Evolutionary conservation across 2,888 invertebrate species (phyloP).

Genomic region (Mythimna lalbum): DNA sequence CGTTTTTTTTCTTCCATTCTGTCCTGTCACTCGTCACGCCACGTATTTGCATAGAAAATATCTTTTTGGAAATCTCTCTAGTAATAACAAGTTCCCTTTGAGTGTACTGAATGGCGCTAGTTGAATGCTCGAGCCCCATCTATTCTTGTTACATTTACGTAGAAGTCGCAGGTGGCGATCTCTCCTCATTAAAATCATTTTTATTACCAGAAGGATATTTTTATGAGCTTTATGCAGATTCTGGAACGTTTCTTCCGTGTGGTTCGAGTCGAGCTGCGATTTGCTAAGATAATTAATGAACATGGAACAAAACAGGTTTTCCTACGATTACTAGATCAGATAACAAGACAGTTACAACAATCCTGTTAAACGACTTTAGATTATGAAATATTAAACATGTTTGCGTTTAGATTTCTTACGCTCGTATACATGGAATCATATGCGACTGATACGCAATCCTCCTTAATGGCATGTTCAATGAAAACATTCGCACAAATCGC

Average conservation of each 20-base stretch:
- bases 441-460: conserved; percentile 1
- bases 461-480: conserved; percentile 13
- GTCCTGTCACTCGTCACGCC: no score
- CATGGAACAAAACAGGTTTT: conserved; percentile 8
- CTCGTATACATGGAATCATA: conserved; percentile 21
- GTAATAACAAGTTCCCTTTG: conserved; percentile 4
- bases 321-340: conserved; percentile 7
- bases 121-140: conserved; percentile 3
- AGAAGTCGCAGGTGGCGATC: conserved; percentile 16
- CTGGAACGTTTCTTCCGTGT: background rate
- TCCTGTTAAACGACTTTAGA: conserved; percentile 16
- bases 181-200: conserved; percentile 2
- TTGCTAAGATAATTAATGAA: background rate
- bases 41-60: conserved; percentile 2
- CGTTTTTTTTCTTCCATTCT: no score
- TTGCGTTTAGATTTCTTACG: conserved; percentile 19
- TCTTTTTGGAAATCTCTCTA: background rate
- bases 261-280: background rate
- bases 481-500: conserved; percentile 35
- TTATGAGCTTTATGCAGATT: conserved; percentile 1
- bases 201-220: background rate
- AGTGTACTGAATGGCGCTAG: conserved; percentile 3
- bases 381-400: conserved; percentile 30
- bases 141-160: conserved; percentile 14
- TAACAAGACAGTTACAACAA: conserved; percentile 26